phyloP scores from a whole-genome alignment of 2,797 vertebrate genomes.

The Cheirogaleus major region DNA sequence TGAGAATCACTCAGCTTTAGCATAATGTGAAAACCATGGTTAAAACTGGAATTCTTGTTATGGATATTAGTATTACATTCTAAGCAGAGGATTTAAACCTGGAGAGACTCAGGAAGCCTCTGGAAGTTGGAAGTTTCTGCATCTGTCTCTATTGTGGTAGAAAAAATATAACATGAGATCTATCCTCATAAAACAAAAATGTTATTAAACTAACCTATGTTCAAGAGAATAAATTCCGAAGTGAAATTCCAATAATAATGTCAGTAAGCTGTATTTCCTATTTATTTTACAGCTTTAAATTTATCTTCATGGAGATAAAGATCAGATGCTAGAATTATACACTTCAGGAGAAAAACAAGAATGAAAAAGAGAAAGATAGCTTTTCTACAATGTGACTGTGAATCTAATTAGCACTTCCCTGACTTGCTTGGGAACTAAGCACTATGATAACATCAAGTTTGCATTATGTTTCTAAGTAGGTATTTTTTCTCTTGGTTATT shows the following conservation, averaged over 20 bases:
- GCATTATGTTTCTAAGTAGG: slow-evolving; percentile 54
- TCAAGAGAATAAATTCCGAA: slow-evolving; percentile 33
- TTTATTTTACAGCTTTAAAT: slow-evolving; percentile 26
- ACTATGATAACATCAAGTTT: slow-evolving; percentile 18
- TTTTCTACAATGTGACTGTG: slow-evolving; percentile 24
- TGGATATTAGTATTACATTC: not conserved
- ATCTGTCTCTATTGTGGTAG: not conserved
- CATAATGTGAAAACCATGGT: not conserved
- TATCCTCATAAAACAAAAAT: slow-evolving; percentile 16
- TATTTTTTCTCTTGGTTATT: slow-evolving; percentile 63
- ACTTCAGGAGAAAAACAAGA: slow-evolving; percentile 33
- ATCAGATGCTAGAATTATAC: slow-evolving; percentile 34
- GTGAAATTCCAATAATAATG: not conserved
- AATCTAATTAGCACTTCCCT: slow-evolving; percentile 52
- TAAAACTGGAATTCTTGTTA: not conserved
- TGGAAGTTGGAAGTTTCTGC: not conserved
- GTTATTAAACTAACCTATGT: not conserved
- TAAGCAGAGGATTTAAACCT: not conserved
- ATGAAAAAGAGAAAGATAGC: not conserved
- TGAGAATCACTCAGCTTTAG: not conserved
- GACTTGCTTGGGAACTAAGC: not conserved
- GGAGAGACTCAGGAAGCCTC: not conserved
- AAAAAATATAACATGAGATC: not conserved
- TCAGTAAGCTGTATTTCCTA: not conserved
- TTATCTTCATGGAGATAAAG: not conserved